phyloP scores from a whole-genome alignment of 2,797 vertebrate species.

The Protosalanx chinensis region DNA sequence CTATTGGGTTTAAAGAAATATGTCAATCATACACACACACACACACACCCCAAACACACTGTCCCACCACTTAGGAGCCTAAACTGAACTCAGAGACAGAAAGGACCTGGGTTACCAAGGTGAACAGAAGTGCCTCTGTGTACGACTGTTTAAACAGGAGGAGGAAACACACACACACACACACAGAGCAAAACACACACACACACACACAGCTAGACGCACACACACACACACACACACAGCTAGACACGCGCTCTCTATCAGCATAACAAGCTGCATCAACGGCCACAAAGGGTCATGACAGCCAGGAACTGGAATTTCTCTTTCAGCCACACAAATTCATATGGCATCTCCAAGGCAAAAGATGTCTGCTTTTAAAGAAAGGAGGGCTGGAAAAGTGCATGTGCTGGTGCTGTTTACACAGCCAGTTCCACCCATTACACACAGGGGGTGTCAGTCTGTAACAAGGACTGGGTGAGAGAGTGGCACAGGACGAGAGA shows the following conservation, averaged over 20 bases:
- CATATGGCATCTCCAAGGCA: conserved; percentile 26
- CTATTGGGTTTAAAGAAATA: conserved; percentile 31
- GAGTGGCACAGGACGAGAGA: no score
- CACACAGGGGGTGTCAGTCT: conserved; percentile 14
- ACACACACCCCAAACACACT: conserved; percentile 38
- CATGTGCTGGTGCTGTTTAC: conserved; percentile 25
- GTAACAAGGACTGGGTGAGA: conserved; percentile 9
- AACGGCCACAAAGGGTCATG: conserved; percentile 39
- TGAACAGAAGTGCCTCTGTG: conserved; percentile 8
- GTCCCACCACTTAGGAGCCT: conserved; percentile 31
- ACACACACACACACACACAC: neutral
- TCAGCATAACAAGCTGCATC: conserved; percentile 23
- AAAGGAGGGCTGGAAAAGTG: conserved; percentile 11
- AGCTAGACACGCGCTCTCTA: conserved; percentile 19
- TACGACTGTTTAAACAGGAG: neutral
- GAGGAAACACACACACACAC: neutral
- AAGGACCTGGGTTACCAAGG: conserved; percentile 18
- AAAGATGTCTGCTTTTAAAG: neutral
- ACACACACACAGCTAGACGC: conserved; percentile 8
- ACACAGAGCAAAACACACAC: no score
- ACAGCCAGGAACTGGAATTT: conserved; percentile 42
- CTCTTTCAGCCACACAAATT: conserved; percentile 6
- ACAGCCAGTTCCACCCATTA: conserved; percentile 29
- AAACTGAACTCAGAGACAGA: conserved; percentile 10
- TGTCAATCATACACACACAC: conserved; percentile 10